Base-by-base conservation (phyloP, 2,888 invertebrate genomes). In the Campopleginae sp. region DNA sequence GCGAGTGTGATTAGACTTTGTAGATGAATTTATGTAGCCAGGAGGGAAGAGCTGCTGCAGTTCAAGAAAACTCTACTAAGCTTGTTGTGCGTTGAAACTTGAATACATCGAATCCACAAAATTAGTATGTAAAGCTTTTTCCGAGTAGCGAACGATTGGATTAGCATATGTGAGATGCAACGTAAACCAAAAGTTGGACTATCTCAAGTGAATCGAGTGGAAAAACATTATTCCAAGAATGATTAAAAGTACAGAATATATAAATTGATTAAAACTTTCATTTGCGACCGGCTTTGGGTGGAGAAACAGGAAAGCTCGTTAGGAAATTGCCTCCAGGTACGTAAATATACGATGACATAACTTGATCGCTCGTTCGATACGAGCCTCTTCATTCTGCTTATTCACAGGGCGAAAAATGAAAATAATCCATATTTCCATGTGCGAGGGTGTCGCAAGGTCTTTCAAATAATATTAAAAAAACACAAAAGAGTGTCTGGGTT, bases 381-480 rank as follows among this genome's bases (percentile, higher is more conserved):
- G 44, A 65, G 42, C 19, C 48, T 63, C 42, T 71, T 75, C 23
- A n/a, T 48, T 54, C 10, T 48, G 14, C 23, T 14, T 63, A 19
- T 31, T 48, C 19, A n/a, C 27, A 23, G 38, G 23, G 10, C 31
- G 31, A 61, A 61, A 19, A 38, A 38, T 38, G 38, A 38, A n/a
- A 33, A 38, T 42, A 54, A 79, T 71, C 33, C 23, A 71, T 83
- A 54, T 79, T 42, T 61, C 31, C 8, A 71, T 70, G 48, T 58
- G 38, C n/a, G 61, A 72, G 72, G 72, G 48, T 33, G 42, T 58
- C 31, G 33, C 46, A 33, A 58, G 51, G 17, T 46, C 44, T 74
- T 75, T 82, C 48, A 48, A 78, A 72, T 78, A 31, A 65, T 58
- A 44, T 31, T 66, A 61, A 82, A 66, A 38, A 68, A 82, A 66